These are phyloP conservation scores for Lipotes vexillifer DNA, from an alignment of 2,113 vertebrate genomes.

Conservation along the genomic window DNA sequence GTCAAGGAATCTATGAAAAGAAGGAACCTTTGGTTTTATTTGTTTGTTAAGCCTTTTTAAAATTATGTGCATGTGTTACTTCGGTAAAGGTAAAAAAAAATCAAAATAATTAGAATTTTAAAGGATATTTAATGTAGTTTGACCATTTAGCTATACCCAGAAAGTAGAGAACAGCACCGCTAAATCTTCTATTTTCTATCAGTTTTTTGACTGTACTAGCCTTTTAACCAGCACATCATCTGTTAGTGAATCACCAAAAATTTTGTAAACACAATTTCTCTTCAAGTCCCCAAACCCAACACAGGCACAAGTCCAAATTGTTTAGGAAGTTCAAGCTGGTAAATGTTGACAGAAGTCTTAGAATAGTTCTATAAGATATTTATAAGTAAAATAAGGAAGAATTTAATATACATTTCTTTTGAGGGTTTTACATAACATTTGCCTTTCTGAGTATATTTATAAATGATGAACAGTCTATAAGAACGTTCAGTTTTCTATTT, in stretches of 20 bases:
- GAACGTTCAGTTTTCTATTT: background rate
- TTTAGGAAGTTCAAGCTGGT: background rate
- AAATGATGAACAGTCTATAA: background rate
- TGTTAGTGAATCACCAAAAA: constrained; percentile 6
- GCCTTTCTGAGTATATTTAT: background rate
- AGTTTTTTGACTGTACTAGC: background rate
- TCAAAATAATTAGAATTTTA: background rate
- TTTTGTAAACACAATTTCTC: background rate
- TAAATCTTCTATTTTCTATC: background rate
- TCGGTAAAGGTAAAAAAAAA: background rate
- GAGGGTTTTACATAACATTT: background rate
- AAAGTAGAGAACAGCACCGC: background rate
- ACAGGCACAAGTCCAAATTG: background rate
- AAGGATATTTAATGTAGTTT: background rate
- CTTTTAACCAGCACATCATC: background rate
- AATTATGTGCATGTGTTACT: background rate
- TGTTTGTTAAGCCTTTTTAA: background rate
- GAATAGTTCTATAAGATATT: background rate
- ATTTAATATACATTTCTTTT: background rate
- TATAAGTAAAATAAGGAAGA: background rate
- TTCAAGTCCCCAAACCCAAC: background rate
- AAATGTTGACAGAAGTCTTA: background rate
- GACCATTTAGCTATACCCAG: background rate
- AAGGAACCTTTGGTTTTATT: background rate
- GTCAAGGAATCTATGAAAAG: background rate